A percentile compares a stretch with the other conserved stretches of the same genome.
Evolutionary conservation across 2,888 invertebrate genomes (phyloP).

Genomic region (Yponomeuta cagnagella): DNA sequence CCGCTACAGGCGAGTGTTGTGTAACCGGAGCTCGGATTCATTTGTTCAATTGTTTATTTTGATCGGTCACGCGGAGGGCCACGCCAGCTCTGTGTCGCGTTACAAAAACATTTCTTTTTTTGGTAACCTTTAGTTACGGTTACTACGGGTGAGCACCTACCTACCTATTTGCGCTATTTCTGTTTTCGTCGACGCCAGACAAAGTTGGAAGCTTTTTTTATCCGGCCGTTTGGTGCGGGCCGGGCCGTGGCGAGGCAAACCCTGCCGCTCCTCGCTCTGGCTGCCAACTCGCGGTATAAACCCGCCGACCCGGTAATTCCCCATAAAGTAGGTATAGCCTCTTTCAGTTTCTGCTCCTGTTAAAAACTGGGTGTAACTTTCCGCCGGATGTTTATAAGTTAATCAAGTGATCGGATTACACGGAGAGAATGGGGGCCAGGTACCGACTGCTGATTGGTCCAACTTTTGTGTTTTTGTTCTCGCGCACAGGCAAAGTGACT

Average conservation of each 20-base stretch:
- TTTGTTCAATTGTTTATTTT: conserved; percentile 2
- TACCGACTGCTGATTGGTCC: not conserved
- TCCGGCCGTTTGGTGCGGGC: not conserved
- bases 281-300: not conserved
- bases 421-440: not conserved
- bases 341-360: not conserved
- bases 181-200: not conserved
- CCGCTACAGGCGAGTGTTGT: not conserved
- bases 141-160: not conserved
- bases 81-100: not conserved
- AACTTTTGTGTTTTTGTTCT: not conserved
- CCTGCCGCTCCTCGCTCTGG: not conserved
- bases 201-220: not conserved
- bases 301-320: not conserved
- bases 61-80: not conserved
- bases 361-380: not conserved
- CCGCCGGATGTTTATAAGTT: not conserved
- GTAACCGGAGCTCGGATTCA: not conserved
- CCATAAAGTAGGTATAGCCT: not conserved
- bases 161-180: not conserved
- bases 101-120: not conserved
- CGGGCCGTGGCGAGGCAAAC: not conserved
- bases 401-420: conserved; percentile 1
- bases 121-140: not conserved
- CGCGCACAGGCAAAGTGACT: not conserved